A percentile compares a stretch with the other conserved stretches of the same genome.
Evolutionary conservation across 2,797 vertebrate species (phyloP).

Genomic region (Chelonia mydas): DNA sequence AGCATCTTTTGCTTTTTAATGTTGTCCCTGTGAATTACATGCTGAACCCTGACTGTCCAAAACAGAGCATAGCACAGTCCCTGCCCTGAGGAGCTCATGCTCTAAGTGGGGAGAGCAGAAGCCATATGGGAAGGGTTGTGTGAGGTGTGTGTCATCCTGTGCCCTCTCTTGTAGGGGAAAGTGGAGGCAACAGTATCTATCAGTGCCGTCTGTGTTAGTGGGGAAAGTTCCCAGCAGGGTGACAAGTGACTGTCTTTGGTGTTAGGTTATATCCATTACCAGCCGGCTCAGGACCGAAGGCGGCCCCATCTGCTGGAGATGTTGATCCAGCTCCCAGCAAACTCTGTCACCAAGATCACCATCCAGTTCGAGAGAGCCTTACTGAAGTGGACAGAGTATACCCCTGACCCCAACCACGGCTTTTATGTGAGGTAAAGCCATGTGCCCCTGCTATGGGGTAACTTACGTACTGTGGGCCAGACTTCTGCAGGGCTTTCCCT

Average conservation of each 20-base stretch:
- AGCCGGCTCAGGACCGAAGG: conserved; percentile 93
- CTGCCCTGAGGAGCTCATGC: background rate
- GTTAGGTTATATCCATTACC: conserved; percentile 95
- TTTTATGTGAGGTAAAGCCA: conserved; percentile 91
- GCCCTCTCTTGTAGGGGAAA: background rate
- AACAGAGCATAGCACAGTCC: background rate
- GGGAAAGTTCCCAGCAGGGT: background rate
- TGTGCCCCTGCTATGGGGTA: background rate
- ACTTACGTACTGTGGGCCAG: background rate
- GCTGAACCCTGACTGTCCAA: background rate
- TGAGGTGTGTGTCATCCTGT: background rate
- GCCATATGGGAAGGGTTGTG: background rate
- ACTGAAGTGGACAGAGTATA: conserved; percentile 98
- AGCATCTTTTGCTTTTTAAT: background rate
- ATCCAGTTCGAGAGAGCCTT: conserved; percentile 97
- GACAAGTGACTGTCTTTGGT: background rate
- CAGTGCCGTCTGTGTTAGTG: background rate
- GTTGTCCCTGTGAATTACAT: background rate
- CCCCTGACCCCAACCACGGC: conserved; percentile 96
- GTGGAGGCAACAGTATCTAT: background rate
- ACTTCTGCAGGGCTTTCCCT: background rate
- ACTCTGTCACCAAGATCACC: conserved; percentile 94
- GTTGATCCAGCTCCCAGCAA: conserved; percentile 96
- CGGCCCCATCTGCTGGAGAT: conserved; percentile 96
- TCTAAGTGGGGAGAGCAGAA: background rate